phyloP scores from a whole-genome alignment of 2,113 vertebrate genomes.

The Megatriorchis doriae region DNA sequence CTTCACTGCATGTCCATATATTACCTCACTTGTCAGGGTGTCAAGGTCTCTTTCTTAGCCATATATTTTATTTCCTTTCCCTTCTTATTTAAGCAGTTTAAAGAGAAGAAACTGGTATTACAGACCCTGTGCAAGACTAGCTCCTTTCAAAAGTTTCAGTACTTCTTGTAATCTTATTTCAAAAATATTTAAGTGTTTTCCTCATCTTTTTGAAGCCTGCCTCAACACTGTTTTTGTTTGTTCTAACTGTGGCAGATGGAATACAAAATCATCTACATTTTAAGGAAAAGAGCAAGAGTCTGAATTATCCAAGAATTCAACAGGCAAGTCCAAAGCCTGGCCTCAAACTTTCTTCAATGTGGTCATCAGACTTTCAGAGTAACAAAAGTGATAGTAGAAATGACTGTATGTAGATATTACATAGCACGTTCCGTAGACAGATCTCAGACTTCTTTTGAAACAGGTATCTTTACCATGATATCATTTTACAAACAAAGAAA shows the following conservation, averaged over 20 bases:
- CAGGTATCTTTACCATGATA: neutral
- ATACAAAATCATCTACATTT: neutral
- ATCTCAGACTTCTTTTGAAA: neutral
- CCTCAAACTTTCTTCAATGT: neutral
- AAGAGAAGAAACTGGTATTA: neutral
- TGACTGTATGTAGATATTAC: neutral
- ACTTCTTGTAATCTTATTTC: neutral
- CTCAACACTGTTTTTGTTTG: neutral
- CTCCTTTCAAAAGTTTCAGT: neutral
- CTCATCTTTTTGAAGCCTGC: neutral
- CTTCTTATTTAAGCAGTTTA: neutral
- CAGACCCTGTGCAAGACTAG: neutral
- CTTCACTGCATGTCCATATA: neutral
- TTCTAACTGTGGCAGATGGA: neutral
- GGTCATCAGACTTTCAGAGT: neutral
- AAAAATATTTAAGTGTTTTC: neutral
- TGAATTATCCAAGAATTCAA: neutral
- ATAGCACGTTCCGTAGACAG: neutral
- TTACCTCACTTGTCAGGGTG: rapidly evolving
- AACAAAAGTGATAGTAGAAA: neutral
- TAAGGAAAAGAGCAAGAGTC: neutral
- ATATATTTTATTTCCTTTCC: neutral
- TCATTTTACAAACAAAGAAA: neutral
- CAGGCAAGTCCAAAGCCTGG: neutral
- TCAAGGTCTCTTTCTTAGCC: neutral